phyloP scores from a whole-genome alignment of 2,113 vertebrate genomes.

The Cephalopterus ornatus region DNA sequence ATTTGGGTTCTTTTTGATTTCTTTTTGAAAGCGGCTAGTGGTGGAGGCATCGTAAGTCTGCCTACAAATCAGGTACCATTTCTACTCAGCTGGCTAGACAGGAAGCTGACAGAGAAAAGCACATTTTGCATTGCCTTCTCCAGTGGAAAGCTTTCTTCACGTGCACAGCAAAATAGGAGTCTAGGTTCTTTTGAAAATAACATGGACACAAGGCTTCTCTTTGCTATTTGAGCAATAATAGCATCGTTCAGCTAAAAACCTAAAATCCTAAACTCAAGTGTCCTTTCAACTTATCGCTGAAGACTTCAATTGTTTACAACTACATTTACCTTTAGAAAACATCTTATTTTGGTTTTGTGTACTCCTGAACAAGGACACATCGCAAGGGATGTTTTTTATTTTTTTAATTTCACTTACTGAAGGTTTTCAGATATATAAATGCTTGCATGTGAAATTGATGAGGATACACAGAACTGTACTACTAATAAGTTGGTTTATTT shows the following conservation, averaged over 20 bases:
- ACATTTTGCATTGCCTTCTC: background rate
- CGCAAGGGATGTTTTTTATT: background rate
- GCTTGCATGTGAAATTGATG: background rate
- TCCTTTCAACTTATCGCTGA: background rate
- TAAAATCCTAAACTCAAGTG: background rate
- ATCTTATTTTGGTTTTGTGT: background rate
- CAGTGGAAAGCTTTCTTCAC: background rate
- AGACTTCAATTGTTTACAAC: background rate
- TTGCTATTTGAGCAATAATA: background rate
- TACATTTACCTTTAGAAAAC: background rate
- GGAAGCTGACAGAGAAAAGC: background rate
- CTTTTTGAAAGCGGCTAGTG: background rate
- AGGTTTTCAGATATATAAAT: background rate
- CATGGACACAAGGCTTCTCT: background rate
- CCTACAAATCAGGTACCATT: background rate
- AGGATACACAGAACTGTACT: background rate
- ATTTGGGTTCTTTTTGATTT: too few species aligned
- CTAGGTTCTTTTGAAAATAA: background rate
- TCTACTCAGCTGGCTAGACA: background rate
- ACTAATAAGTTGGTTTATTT: conserved; percentile 21
- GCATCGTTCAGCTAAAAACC: background rate
- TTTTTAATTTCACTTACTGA: background rate
- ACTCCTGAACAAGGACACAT: background rate
- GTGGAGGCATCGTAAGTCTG: background rate
- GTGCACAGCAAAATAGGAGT: background rate